Conservation (phyloP, 2,797 vertebrate species). For the Myotis daubentonii region DNA sequence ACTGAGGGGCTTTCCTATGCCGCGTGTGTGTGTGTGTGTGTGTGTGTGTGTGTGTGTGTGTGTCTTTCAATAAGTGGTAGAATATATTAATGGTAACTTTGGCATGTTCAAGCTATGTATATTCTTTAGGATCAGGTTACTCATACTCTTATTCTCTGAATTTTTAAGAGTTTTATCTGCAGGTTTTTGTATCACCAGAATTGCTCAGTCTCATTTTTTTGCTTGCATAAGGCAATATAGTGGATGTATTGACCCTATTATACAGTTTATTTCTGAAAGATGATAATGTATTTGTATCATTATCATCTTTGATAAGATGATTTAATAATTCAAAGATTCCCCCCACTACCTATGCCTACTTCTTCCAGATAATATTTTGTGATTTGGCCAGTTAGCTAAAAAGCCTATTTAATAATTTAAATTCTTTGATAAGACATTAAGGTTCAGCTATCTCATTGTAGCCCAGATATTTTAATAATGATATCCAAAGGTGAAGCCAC, state of each 20-base stretch:
- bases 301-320: background rate
- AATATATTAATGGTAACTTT: background rate
- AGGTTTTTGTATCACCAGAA: background rate
- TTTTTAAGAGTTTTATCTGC: background rate
- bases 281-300: background rate
- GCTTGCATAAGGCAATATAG: background rate
- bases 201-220: background rate
- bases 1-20: background rate
- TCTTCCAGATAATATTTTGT: constrained; percentile 54
- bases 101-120: background rate
- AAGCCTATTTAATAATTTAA: constrained; percentile 72
- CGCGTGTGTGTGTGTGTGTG: background rate
- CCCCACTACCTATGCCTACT: background rate
- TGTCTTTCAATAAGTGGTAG: background rate
- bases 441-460: constrained; percentile 55
- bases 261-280: background rate
- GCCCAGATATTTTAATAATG: constrained; percentile 60
- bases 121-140: background rate
- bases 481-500: constrained; percentile 66
- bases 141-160: background rate
- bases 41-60: background rate
- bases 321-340: background rate
- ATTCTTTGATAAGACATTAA: constrained; percentile 71
- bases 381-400: constrained; percentile 60
- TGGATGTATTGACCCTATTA: background rate